Base-by-base conservation (phyloP, 2,113 vertebrate species). In the Plecotus auritus region DNA sequence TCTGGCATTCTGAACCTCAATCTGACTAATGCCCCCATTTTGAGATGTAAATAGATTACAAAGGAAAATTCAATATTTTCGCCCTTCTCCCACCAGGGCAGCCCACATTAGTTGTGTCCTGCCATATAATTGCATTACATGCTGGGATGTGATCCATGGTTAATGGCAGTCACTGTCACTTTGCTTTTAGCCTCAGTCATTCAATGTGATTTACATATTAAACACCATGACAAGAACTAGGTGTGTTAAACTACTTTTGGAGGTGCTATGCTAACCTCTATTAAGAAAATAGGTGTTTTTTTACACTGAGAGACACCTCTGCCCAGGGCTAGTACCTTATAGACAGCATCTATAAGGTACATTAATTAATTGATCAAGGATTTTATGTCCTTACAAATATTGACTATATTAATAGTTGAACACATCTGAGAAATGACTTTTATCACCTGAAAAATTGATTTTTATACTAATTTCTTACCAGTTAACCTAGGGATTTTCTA, bases 61-160 rank as follows among this genome's bases (percentile, higher is more conserved):
- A 98, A 96, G 97, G 98, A 98, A 98, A 99, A 98, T 99, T 97
- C 98, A 99, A 98, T 99, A 98, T 98, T 98, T 98, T 97, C 96
- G 97, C 98, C 97, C 95, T 97, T 98, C 97, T 98, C 98, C 98
- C 98, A 98, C 97, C 96, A 98, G 98, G 97, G 97, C 96, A 96
- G 97, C 97, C 97, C 95, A 89, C 98, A 98, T 98, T 98, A 98
- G 98, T 97, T 98, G 98, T 98, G 98, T 98, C 97, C 98, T 98
- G 96, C 96, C 97, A 95, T 96, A 97, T 99, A 99, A 99, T 99
- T 99, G 98, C 96, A 97, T 98, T 99, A 98, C 97, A 97, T 97
- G 98, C 97, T n/a, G 95, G 95, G 98, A 98, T 98, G 98, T 97
- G 98, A 98, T 98, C 98, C 98, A 97, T 90, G 97, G 98, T 98